These are phyloP conservation scores for Brachymystax lenok DNA, from an alignment of 2,797 vertebrate genomes.

Conservation along the genomic window DNA sequence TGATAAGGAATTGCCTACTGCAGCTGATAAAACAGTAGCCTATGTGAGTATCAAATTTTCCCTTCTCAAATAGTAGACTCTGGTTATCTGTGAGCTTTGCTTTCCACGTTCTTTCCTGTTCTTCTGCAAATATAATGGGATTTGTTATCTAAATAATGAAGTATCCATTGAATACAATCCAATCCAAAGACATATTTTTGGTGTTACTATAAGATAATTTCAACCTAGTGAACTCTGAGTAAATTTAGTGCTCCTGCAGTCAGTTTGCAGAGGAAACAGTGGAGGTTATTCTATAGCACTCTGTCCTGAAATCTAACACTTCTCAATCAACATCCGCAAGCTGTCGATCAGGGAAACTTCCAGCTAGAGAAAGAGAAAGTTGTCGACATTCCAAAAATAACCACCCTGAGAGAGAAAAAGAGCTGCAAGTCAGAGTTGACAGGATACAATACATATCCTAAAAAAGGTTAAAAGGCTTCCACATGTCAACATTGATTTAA, in stretches of 20 bases:
- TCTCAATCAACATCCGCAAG: constrained; percentile 18
- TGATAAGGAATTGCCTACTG: not conserved
- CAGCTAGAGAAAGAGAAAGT: constrained; percentile 57
- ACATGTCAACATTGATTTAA: not conserved
- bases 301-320: constrained; percentile 62
- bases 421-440: not conserved
- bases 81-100: not conserved
- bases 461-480: not conserved
- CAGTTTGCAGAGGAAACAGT: constrained; percentile 53
- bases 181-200: not conserved
- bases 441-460: not conserved
- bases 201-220: not conserved
- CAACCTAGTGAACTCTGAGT: constrained; percentile 27
- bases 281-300: constrained; percentile 55
- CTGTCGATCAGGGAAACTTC: constrained; percentile 31
- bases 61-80: not conserved
- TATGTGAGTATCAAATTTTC: not conserved
- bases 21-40: not conserved
- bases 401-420: not conserved
- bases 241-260: constrained; percentile 47
- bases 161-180: not conserved
- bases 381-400: constrained; percentile 42
- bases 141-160: not conserved
- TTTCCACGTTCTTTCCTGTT: not conserved
- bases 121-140: not conserved